Base-by-base conservation (phyloP, 2,113 vertebrate genomes). In the Tichodroma muraria region DNA sequence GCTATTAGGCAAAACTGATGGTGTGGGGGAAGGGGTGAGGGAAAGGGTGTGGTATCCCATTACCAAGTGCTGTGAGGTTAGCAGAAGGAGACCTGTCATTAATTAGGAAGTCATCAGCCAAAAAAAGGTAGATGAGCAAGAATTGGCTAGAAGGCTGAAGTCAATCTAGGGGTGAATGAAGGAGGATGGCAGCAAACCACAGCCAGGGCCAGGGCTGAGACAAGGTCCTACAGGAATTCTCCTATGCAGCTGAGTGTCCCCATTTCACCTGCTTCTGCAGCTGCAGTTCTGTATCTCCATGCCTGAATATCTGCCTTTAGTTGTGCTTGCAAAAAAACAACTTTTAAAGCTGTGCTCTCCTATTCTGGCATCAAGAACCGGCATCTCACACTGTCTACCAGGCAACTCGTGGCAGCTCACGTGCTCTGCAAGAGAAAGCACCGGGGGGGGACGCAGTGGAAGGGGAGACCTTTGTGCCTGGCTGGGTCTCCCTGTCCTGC, bases 391-490 rank as follows among this genome's bases (percentile, higher is more conserved):
- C 60, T 33, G 35, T 49, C 50, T 42, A n/a, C 17, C 64, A 88
- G 72, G 40, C 31, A 63, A 35, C 9, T 15, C 5, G 2, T 17
- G 17, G 85, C 42, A 93, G 68, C 72, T 52, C 0, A 0, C 10
- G n/a, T 13, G 31, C 40, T 52, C 47, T 30, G 37, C 0, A 0
- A 68, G 49, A 68, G 23, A 66, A 78, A 81, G 72, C 79, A 47
- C 8, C 0, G n/a, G n/a, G n/a, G n/a, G 0, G 40, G 45, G 52
- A 57, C 13, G n/a, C 47, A 60, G 44, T 1, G 25, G 22, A 57
- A 72, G 7, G 11, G 27, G 12, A 91, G 25, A 37, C 47, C 22
- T 81, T 16, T 52, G 33, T 14, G 70, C 52, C 72, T 37, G 54
- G 13, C 22, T 76, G 54, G 22, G 35, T 68, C 9, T 66, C 37